Percentiles rank a stretch among this genome's conserved stretches.
Conservation (phyloP, 1,140 invertebrate species). For the Diorhabda carinulata region DNA sequence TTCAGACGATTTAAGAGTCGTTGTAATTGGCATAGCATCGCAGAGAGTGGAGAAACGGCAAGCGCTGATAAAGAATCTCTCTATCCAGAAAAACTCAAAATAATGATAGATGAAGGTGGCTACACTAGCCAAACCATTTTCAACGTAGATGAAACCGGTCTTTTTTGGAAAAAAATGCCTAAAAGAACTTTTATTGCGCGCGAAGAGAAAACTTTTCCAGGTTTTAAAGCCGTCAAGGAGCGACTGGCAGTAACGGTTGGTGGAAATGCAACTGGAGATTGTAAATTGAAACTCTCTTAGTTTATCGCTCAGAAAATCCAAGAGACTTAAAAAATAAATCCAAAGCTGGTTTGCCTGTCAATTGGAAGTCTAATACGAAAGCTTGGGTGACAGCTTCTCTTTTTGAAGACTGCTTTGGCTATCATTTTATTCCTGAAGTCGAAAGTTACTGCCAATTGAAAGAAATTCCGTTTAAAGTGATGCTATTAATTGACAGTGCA, state of each 20-base stretch:
- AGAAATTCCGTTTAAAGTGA: too few species aligned
- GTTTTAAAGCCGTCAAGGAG: too few species aligned
- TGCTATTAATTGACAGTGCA: too few species aligned
- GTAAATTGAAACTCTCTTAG: too few species aligned
- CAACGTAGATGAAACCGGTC: not conserved
- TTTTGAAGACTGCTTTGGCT: too few species aligned
- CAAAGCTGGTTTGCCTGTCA: not conserved
- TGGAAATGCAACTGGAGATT: too few species aligned
- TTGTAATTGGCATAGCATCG: conserved; percentile 39
- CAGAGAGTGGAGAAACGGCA: conserved; percentile 42
- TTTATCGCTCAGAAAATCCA: not conserved
- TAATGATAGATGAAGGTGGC: conserved; percentile 43
- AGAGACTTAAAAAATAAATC: not conserved
- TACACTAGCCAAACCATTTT: conserved; percentile 29
- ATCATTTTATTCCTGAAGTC: too few species aligned
- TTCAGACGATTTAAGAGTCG: conserved; percentile 40
- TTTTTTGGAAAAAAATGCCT: conserved; percentile 4
- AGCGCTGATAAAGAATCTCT: conserved; percentile 41
- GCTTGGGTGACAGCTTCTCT: too few species aligned
- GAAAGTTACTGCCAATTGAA: too few species aligned
- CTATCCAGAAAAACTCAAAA: conserved; percentile 42
- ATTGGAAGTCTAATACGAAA: too few species aligned
- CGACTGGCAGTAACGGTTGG: too few species aligned
- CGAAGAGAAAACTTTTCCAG: not conserved
- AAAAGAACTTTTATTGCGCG: conserved; percentile 1